Evolutionary conservation across 2,888 invertebrate genomes (phyloP).

Genomic region (Eilema sororculum): DNA sequence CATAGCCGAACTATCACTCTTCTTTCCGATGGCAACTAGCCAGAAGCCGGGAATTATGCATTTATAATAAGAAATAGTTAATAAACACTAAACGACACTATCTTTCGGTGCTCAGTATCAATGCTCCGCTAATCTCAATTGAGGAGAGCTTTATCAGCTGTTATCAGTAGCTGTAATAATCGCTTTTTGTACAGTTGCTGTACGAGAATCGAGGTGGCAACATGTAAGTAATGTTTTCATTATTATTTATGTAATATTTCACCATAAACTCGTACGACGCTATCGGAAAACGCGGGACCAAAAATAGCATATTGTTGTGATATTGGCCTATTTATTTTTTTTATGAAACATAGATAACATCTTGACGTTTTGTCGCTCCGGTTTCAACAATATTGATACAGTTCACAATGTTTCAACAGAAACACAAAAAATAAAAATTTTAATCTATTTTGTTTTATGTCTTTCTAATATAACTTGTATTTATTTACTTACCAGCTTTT

Average conservation of each 20-base stretch:
- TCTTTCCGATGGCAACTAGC: background rate
- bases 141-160: slow-evolving; percentile 35
- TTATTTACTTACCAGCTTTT: too few species aligned
- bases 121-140: slow-evolving; percentile 31
- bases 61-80: background rate
- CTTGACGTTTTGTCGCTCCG: background rate
- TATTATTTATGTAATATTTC: slow-evolving; percentile 6
- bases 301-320: background rate
- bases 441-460: too few species aligned
- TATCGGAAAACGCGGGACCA: background rate
- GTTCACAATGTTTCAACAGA: background rate
- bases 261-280: background rate
- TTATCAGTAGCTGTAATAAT: slow-evolving; percentile 40
- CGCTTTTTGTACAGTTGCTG: slow-evolving; percentile 31
- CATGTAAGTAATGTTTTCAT: slow-evolving; percentile 29
- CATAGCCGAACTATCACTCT: background rate
- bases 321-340: background rate
- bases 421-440: background rate
- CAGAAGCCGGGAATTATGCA: background rate
- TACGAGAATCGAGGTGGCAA: slow-evolving; percentile 16
- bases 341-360: background rate
- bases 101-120: slow-evolving; percentile 13
- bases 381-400: background rate
- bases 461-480: too few species aligned
- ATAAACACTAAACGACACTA: background rate